Evolutionary conservation across 2,797 vertebrate genomes (phyloP).

Genomic region (Anas acuta): DNA sequence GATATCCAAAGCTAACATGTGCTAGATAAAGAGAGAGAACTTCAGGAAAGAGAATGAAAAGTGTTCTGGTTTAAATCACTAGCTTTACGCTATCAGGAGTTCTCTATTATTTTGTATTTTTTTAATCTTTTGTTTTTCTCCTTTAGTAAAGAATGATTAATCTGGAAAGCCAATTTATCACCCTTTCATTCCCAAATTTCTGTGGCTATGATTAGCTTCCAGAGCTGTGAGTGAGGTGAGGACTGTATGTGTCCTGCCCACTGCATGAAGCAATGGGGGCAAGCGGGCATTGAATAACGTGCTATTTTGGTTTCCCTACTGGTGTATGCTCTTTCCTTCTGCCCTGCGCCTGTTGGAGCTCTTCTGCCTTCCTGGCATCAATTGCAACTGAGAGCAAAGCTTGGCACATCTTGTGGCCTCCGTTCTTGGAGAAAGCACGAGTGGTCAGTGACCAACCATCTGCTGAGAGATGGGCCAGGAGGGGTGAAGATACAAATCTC

Average conservation of each 20-base stretch:
- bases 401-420: neutral
- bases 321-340: neutral
- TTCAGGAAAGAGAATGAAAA: neutral
- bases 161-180: neutral
- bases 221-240: neutral
- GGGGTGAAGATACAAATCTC: neutral
- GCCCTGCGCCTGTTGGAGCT: neutral
- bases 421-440: neutral
- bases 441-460: neutral
- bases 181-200: neutral
- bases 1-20: neutral
- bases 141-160: neutral
- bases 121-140: neutral
- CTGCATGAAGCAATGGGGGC: rapidly evolving
- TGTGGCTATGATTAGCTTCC: neutral
- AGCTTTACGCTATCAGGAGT: neutral
- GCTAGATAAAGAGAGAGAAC: neutral
- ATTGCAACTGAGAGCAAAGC: neutral
- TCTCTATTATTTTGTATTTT: neutral
- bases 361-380: neutral
- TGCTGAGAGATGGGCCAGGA: neutral
- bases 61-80: neutral
- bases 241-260: neutral
- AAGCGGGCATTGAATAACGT: neutral
- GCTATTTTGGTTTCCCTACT: neutral